A percentile compares a stretch with the other conserved stretches of the same genome.
phyloP scores from a whole-genome alignment of 2,888 invertebrate species.

The Tiliacea citrago region DNA sequence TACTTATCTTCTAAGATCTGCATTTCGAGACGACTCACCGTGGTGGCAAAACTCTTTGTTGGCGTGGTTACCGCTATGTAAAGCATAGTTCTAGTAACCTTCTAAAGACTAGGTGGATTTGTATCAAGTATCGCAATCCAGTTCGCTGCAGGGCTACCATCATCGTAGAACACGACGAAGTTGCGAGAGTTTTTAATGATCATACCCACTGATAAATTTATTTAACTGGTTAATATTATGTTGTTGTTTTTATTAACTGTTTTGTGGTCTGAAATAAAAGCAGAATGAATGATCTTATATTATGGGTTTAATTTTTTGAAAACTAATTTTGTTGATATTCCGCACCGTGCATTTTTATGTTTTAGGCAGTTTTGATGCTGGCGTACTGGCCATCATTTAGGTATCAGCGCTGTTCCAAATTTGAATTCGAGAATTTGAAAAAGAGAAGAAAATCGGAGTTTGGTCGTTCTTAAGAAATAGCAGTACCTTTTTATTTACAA shows the following conservation, averaged over 20 bases:
- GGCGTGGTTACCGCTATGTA: slow-evolving; percentile 31
- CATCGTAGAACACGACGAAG: slow-evolving; percentile 44
- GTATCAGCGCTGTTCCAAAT: too few species aligned
- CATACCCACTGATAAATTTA: slow-evolving; percentile 59
- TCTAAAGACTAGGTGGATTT: slow-evolving; percentile 61
- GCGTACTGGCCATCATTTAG: too few species aligned
- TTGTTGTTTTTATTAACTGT: not conserved
- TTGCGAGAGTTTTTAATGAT: slow-evolving; percentile 46
- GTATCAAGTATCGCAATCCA: slow-evolving; percentile 47
- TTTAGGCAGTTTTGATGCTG: too few species aligned
- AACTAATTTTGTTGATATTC: not conserved
- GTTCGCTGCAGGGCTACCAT: slow-evolving; percentile 65
- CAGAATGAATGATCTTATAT: not conserved
- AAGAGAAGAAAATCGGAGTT: too few species aligned
- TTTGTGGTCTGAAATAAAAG: slow-evolving; percentile 1
- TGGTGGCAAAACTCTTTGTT: slow-evolving; percentile 36
- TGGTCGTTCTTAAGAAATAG: too few species aligned
- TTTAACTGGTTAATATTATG: not conserved
- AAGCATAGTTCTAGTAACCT: slow-evolving; percentile 36
- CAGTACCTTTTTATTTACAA: too few species aligned
- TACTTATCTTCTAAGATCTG: slow-evolving; percentile 12
- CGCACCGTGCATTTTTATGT: too few species aligned
- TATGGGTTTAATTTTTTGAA: slow-evolving; percentile 13
- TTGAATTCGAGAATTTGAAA: too few species aligned
- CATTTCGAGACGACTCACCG: slow-evolving; percentile 6